phyloP scores from a whole-genome alignment of 2,113 vertebrate genomes.

The Macrotis lagotis region DNA sequence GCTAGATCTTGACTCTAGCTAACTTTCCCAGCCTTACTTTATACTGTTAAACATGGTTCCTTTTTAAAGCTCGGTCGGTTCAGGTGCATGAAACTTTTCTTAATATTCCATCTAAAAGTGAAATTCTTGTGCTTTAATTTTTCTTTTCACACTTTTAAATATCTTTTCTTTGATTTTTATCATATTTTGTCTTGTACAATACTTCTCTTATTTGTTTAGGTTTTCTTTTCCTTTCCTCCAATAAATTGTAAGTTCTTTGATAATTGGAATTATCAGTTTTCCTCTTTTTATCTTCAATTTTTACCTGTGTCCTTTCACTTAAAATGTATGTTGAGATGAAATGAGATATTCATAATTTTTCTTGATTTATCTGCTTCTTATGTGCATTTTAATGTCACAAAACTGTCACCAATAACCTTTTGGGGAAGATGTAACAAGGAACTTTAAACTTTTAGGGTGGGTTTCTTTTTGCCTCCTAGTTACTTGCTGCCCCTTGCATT shows the following conservation, averaged over 20 bases:
- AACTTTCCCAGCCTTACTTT: not conserved
- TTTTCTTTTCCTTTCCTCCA: not conserved
- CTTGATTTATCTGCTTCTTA: not conserved
- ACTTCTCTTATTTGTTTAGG: not conserved
- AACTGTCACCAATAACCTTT: not conserved
- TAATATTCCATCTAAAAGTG: not conserved
- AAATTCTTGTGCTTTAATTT: not conserved
- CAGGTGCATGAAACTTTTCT: not conserved
- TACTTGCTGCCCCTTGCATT: slow-evolving; percentile 9
- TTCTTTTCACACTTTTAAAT: not conserved
- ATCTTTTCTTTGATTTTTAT: not conserved
- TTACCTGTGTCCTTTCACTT: not conserved
- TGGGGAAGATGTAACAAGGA: not conserved
- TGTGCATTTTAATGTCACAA: not conserved
- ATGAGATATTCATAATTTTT: not conserved
- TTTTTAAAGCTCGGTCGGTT: not conserved
- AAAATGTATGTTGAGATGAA: not conserved
- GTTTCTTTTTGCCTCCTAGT: not conserved
- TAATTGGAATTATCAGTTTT: not conserved
- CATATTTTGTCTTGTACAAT: not conserved
- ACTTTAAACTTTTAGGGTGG: not conserved
- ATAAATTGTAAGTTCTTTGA: not conserved
- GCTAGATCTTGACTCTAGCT: not conserved
- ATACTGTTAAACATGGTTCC: not conserved
- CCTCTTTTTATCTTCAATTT: not conserved